Evolutionary conservation across 1,140 invertebrate genomes (phyloP).

Genomic region (Pseudoatta argentina): DNA sequence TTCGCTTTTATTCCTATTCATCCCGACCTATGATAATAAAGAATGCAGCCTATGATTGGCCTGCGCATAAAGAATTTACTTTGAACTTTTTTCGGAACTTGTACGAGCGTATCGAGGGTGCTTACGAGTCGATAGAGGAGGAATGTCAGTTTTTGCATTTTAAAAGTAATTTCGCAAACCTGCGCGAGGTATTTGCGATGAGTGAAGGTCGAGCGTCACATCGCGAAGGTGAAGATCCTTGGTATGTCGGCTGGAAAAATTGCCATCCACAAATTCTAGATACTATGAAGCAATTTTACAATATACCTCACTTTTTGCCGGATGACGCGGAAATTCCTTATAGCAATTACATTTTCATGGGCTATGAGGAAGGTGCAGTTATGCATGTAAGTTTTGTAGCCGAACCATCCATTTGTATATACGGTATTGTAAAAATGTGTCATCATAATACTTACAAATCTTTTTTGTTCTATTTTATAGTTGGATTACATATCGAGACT

Average conservation of each 20-base stretch:
- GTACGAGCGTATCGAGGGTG: slow-evolving; percentile 89
- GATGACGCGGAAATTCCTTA: slow-evolving; percentile 94
- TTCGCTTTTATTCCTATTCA: slow-evolving; percentile 91
- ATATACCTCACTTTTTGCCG: slow-evolving; percentile 95
- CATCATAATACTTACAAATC: not conserved
- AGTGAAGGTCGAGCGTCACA: slow-evolving; percentile 89
- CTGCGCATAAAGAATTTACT: slow-evolving; percentile 90
- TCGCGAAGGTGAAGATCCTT: slow-evolving; percentile 89
- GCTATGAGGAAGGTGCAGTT: slow-evolving; percentile 95
- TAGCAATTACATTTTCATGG: slow-evolving; percentile 97
- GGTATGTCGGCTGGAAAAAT: slow-evolving; percentile 98
- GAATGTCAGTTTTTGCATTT: slow-evolving; percentile 97
- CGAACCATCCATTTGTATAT: not conserved
- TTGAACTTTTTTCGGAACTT: slow-evolving; percentile 92
- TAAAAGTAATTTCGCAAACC: slow-evolving; percentile 92
- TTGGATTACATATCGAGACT: slow-evolving; percentile 96
- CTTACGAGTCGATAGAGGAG: slow-evolving; percentile 90
- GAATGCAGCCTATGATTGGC: slow-evolving; percentile 92
- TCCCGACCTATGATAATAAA: slow-evolving; percentile 94
- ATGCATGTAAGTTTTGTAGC: slow-evolving; percentile 94
- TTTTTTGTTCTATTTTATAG: slow-evolving; percentile 85
- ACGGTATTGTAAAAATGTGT: not conserved
- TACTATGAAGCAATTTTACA: slow-evolving; percentile 92
- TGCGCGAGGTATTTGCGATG: slow-evolving; percentile 94
- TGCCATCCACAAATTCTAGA: slow-evolving; percentile 93